Evolutionary conservation across 2,888 invertebrate species (phyloP), one percentile per base, ranked within the genome.

Genomic region (Lissocephala sabroskyi): DNA sequence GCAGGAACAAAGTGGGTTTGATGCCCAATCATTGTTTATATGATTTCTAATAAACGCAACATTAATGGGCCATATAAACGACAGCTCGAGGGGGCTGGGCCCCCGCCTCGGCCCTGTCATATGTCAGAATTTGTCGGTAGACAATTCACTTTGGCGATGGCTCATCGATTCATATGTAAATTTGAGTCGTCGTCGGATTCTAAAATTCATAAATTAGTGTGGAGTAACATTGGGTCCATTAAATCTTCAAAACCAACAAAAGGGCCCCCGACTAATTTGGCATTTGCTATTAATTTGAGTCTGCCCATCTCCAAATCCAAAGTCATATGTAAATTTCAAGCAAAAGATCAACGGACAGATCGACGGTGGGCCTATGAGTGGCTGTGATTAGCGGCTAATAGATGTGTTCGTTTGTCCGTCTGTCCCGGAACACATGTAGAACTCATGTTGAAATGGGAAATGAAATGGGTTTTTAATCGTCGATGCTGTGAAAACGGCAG

Each of bases 181-280:
- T 68, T 46, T n/a, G 63, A 75, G 75, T 75, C 71, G 75, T 71
- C 64, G 57, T 51, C 56, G 45, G 63, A 71, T 59, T 59, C 47
- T 26, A 43, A 23, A 54, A 46, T 56, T 59, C 66, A 68, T 68
- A 75, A 71, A 68, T 68, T 66, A 59, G 66, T 71, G 56, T 57
- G 43, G 26, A 51, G 60, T 57, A 63, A 71, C 70, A 74, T 66
- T 64, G 66, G 74, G 68, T 68, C 71, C 75, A 68, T 68, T 68
- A 68, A 68, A 75, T 54, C 75, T 57, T 68, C 68, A 26, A 26
- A 3, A 7, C 37, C 18, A 37, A 18, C 18, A 9, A 10, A 13
- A 28, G 52, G 19, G 41, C 47, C 40, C 47, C 59, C 54, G 35
- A 53, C 59, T 59, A 65, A 67, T 67, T 67, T 67, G 65, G 65